Base-by-base conservation (phyloP, 2,113 vertebrate genomes). In the Erythrocebus patas region DNA sequence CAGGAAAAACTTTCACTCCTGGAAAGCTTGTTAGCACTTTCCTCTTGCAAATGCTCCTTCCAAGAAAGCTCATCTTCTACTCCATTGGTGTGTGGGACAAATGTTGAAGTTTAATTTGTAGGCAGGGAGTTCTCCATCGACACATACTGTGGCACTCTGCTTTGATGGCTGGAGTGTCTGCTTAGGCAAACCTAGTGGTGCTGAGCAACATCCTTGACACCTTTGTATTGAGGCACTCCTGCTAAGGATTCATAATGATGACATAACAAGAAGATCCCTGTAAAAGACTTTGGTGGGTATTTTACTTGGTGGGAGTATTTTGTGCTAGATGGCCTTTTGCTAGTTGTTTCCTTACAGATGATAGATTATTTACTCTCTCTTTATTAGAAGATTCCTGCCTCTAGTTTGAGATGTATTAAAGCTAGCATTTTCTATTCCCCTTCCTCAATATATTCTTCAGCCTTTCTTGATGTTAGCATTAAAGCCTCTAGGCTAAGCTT, bases 11-110 rank as follows among this genome's bases (percentile, higher is more conserved):
- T 32, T 59, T 98, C 97, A 75, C n/a, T 78, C 96, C 97, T 89
- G 95, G 97, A 91, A 91, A 97, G 73, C 89, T 96, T 97, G 86
- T 98, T 97, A 97, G 92, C 88, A 95, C 96, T 97, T 89, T 97
- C 85, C 96, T 91, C 89, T 90, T 98, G 86, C 97, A 98, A 98
- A 98, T 98, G 93, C 75, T 97, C 92, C 97, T 98, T 98, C 93
- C 89, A 88, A 86, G 89, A 97, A 98, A 98, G 93, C 97, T 97
- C 57, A 75, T 97, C 96, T 98, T 92, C 96, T 95, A 83, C 86
- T 90, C 92, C 95, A 81, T 86, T 97, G 91, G 91, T 94, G 91
- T 93, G 80, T 64, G 96, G 98, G 92, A 98, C 93, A 97, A 96
- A 96, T 92, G 92, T 90, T 96, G 96, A 97, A 95, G 92, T 98